These are phyloP conservation scores for Phyllotreta cruciferae DNA, from an alignment of 2,888 invertebrate species.

Conservation along the genomic window DNA sequence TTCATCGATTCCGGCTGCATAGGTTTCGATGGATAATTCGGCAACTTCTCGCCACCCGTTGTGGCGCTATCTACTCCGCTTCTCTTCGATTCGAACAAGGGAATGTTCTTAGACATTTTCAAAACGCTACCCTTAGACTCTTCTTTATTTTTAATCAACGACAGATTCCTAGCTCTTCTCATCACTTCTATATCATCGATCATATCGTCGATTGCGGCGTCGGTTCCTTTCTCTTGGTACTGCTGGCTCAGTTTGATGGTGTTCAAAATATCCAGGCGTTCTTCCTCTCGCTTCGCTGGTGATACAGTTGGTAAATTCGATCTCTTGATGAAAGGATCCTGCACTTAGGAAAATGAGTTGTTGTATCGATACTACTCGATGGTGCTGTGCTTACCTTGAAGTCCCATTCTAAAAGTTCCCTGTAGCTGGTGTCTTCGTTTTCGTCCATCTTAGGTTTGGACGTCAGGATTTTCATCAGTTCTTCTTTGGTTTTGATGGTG, in stretches of 20 bases:
- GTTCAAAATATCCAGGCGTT: conserved; percentile 23
- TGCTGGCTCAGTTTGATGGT: too few species aligned
- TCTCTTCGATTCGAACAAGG: too few species aligned
- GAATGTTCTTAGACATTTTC: too few species aligned
- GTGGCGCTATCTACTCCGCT: neutral
- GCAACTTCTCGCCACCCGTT: neutral
- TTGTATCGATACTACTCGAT: neutral
- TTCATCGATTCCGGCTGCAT: conserved; percentile 31
- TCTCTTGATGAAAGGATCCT: conserved; percentile 33
- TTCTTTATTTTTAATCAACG: too few species aligned
- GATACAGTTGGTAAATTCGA: conserved; percentile 48
- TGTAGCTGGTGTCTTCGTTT: conserved; percentile 42
- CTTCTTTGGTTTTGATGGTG: conserved; percentile 39
- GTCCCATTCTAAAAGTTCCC: conserved; percentile 54
- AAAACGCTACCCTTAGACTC: too few species aligned
- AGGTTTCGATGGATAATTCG: too few species aligned
- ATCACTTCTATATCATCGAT: too few species aligned
- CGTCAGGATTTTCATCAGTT: conserved; percentile 34
- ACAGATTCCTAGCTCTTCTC: too few species aligned
- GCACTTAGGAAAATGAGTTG: neutral
- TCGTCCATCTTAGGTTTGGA: conserved; percentile 19
- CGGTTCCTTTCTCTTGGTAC: too few species aligned
- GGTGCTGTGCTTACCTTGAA: conserved; percentile 38
- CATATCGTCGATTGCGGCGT: too few species aligned
- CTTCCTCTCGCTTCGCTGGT: conserved; percentile 29